Conservation (phyloP, 1,140 invertebrate genomes). For the Phortica variegata region DNA sequence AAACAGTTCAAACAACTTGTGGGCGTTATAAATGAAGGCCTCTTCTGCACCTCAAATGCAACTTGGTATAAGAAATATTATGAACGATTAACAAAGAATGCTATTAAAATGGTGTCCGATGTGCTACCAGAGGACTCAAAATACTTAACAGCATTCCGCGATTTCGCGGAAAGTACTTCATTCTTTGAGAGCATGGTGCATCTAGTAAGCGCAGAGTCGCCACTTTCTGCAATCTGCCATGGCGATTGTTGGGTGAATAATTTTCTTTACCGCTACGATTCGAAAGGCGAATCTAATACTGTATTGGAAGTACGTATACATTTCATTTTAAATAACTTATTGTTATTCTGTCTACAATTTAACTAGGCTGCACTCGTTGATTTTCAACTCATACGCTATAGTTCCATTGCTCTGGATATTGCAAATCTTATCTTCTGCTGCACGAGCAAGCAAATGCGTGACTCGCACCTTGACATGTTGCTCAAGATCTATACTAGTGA, state of each 20-base stretch:
- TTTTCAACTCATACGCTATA: conserved; percentile 69
- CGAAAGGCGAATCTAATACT: conserved; percentile 19
- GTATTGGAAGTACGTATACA: conserved; percentile 29
- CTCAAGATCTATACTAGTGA: conserved; percentile 61
- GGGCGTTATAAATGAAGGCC: conserved; percentile 60
- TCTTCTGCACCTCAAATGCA: conserved; percentile 67
- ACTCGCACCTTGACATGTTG: conserved; percentile 61
- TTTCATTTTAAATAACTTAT: background rate
- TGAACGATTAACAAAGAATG: conserved; percentile 64
- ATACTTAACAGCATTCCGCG: conserved; percentile 63
- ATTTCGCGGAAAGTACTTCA: conserved; percentile 65
- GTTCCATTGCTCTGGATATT: conserved; percentile 69
- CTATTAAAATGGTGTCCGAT: conserved; percentile 66
- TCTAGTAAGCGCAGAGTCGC: conserved; percentile 63
- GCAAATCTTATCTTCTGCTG: conserved; percentile 69
- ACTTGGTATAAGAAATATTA: conserved; percentile 73
- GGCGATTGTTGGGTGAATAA: conserved; percentile 79
- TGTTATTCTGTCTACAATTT: conserved; percentile 8
- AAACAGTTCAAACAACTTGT: conserved; percentile 64
- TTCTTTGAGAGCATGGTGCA: conserved; percentile 71
- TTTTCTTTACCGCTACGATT: conserved; percentile 65
- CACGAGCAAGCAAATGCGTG: conserved; percentile 63
- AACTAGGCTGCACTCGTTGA: conserved; percentile 68
- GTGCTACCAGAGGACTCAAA: conserved; percentile 61
- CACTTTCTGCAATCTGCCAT: conserved; percentile 69